A percentile compares a stretch with the other conserved stretches of the same genome.
Evolutionary conservation across 2,797 vertebrate species (phyloP).

Genomic region (Ispidina picta): DNA sequence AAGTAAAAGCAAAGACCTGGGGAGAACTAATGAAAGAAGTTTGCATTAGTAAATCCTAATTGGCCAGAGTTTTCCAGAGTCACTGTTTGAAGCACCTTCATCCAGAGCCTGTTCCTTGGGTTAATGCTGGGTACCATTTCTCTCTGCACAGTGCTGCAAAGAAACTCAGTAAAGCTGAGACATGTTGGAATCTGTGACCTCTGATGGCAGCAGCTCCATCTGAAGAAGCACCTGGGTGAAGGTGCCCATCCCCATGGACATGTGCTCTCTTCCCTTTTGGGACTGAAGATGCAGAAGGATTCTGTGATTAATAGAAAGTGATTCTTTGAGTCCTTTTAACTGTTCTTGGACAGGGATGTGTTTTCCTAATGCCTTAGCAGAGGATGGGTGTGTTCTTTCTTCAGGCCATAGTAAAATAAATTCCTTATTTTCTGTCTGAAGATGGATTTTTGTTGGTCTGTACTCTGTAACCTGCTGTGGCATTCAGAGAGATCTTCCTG

Average conservation of each 20-base stretch:
- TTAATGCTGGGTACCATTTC: background rate
- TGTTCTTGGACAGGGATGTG: background rate
- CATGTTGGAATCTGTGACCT: background rate
- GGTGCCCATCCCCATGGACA: background rate
- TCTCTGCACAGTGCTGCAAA: background rate
- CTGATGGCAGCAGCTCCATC: background rate
- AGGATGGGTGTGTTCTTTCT: background rate
- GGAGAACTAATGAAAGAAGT: background rate
- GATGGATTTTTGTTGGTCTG: background rate
- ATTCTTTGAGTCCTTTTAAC: background rate
- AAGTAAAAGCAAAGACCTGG: background rate
- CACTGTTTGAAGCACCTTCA: accelerated
- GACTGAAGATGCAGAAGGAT: background rate
- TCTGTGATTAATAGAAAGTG: background rate
- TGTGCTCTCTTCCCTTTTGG: background rate
- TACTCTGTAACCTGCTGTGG: background rate
- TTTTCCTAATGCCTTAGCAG: background rate
- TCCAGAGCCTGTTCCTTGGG: background rate
- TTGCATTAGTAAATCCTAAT: background rate
- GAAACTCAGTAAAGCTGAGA: background rate
- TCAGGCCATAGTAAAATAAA: background rate
- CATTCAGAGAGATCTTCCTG: background rate
- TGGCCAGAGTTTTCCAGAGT: background rate
- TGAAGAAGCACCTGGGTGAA: background rate
- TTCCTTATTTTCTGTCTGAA: background rate